Base-by-base conservation (phyloP, 2,888 invertebrate species). In the Penaeus monodon region DNA sequence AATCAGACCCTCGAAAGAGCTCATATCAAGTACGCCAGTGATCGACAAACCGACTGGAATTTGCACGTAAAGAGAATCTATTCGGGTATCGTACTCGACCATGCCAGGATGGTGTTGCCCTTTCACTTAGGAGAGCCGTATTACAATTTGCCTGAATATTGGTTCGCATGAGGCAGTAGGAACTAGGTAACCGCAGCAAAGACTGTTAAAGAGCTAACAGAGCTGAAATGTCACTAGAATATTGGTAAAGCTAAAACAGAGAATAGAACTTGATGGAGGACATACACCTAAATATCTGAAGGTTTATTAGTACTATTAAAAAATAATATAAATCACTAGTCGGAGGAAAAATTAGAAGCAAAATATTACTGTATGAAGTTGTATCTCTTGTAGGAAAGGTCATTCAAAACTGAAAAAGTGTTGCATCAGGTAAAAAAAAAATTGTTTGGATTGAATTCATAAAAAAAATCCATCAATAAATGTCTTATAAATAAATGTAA, bases 51-150 rank as follows among this genome's bases (percentile, higher is more conserved):
- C 66, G 81, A 81, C 27, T 80, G 65, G 66, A 68, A 81, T 81
- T 66, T 81, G 68, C 44, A 81, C 81, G 49, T 81, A 68, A 66
- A 81, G 63, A 81, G 44, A 81, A 81, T 81, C 6, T 81, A 27
- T 81, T 74, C 20, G 76, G 83, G 27, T 83, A 83, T 74, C 65
- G 63, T 63, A 83, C 74, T 83, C 74, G 27, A 57, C 74, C 74
- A 63, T 64, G 64, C 74, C 83, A 83, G 83, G 73, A 83, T 74
- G 83, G 74, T 64, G 76, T 83, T 83, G 64, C 65, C 68, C 83
- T 74, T 83, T 74, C 74, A 63, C 64, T 73, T 80, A 80, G 66
- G 80, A 80, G 80, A 64, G 65, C 73, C 29, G 65, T 83, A 68
- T 38, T 49, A 66, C 80, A 38, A 33, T 80, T 66, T 65, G 20